These are phyloP conservation scores for Epirrhoe alternata DNA, from an alignment of 2,888 invertebrate genomes.

Conservation along the genomic window DNA sequence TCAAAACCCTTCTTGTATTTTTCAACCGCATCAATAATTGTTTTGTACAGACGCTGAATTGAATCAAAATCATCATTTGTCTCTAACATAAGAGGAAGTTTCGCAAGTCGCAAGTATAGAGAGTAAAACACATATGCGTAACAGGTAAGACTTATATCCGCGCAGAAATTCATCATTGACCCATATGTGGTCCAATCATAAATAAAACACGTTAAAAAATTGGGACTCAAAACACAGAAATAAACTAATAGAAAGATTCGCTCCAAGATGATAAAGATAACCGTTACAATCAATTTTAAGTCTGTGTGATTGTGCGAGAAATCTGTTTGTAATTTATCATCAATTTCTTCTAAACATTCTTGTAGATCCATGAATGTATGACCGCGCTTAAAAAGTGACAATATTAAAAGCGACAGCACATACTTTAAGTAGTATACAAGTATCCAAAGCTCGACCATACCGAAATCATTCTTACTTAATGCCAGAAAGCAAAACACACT, in stretches of 20 bases:
- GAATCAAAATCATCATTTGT: background rate
- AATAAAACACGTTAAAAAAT: too few relatives aligned
- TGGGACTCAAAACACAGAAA: too few relatives aligned
- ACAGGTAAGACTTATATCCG: background rate
- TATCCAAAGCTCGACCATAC: too few relatives aligned
- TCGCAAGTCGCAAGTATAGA: background rate
- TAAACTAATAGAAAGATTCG: background rate
- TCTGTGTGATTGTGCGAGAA: background rate
- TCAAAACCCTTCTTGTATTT: conserved; percentile 15
- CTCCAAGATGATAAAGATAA: background rate
- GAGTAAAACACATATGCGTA: conserved; percentile 10
- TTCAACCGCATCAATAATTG: conserved; percentile 19
- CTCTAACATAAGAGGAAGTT: background rate
- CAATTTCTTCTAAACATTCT: background rate
- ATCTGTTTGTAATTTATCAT: background rate
- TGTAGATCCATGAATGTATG: background rate
- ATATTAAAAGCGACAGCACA: background rate
- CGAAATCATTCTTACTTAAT: background rate
- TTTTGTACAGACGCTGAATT: conserved; percentile 16
- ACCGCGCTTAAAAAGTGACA: background rate
- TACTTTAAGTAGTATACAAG: background rate
- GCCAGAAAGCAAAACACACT: background rate
- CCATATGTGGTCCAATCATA: background rate
- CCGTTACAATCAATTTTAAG: background rate
- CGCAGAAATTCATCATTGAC: background rate